A percentile compares a stretch with the other conserved stretches of the same genome.
Conservation (phyloP, 1,140 invertebrate genomes). For the Brachystomella parvula region DNA sequence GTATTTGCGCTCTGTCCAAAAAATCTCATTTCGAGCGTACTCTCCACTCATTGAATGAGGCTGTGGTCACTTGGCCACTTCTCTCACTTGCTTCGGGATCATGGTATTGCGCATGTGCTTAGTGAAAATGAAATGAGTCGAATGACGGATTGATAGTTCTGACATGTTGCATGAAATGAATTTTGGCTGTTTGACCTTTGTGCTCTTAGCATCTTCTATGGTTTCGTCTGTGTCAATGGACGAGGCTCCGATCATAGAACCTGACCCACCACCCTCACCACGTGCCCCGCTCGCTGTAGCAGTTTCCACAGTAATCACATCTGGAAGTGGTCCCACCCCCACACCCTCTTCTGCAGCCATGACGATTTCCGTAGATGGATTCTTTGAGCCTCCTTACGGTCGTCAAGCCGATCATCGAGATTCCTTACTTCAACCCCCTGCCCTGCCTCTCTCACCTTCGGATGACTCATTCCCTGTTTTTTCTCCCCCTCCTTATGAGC, state of each 20-base stretch:
- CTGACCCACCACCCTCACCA: conserved; percentile 20
- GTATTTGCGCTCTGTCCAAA: too few species aligned
- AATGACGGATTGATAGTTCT: too few species aligned
- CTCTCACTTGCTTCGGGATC: too few species aligned
- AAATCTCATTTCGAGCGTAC: too few species aligned
- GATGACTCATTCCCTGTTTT: conserved; percentile 74
- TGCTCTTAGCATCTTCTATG: conserved; percentile 23
- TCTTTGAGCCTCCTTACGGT: conserved; percentile 58
- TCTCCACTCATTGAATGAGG: too few species aligned
- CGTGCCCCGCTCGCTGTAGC: conserved; percentile 36
- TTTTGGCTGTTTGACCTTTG: not conserved
- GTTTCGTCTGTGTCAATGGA: conserved; percentile 29
- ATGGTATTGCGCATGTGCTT: too few species aligned
- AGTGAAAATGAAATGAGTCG: too few species aligned
- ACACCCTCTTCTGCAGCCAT: conserved; percentile 75
- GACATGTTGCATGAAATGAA: too few species aligned
- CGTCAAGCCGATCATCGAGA: conserved; percentile 15
- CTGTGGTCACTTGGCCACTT: too few species aligned
- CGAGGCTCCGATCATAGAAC: conserved; percentile 23
- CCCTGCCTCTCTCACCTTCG: conserved; percentile 31
- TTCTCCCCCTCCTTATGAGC: conserved; percentile 64
- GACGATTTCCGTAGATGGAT: conserved; percentile 73
- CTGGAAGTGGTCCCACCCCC: conserved; percentile 47
- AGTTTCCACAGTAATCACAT: conserved; percentile 38
- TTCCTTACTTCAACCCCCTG: conserved; percentile 30